Base-by-base conservation (phyloP, 2,113 vertebrate species). In the Lasiurus borealis region DNA sequence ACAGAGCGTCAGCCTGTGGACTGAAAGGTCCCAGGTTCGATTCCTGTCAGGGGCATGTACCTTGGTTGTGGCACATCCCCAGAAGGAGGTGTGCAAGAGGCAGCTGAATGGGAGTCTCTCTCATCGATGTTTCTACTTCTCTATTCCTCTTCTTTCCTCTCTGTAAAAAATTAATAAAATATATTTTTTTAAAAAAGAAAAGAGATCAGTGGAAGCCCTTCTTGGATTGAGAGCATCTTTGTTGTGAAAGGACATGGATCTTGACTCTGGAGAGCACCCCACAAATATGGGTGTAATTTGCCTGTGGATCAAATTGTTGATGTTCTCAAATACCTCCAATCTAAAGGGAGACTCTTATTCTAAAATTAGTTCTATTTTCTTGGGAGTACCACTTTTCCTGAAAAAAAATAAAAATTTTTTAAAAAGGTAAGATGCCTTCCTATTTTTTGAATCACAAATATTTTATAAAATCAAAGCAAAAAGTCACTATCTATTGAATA, bases 401-500 rank as follows among this genome's bases (percentile, higher is more conserved):
- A 66, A 73, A 9, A 71, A 10, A 73, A 62, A n/a, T n/a, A n/a
- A n/a, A n/a, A n/a, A n/a, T n/a, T n/a, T n/a, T n/a, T n/a, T n/a
- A n/a, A n/a, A n/a, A n/a, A n/a, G n/a, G 44, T 62, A 48, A 87
- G 84, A 93, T 78, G 6, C 66, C 68, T 91, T 44, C n/a, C 69
- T 31, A 29, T 50, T 85, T 72, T 92, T 68, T n/a, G 6, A 54
- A 12, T 73, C 66, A 88, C 57, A 85, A 80, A 81, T 68, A 77
- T 88, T 59, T 81, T 62, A 52, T 83, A 88, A 75, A 85, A 64
- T 78, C 83, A 69, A 93, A 97, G 31, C 29, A 89, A 96, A 96
- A 96, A 85, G 84, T 73, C 85, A 93, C 72, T 69, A 64, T 54
- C 83, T 64, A 85, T 68, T 71, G 81, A 78, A 36, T 19, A 57